A percentile compares a stretch with the other conserved stretches of the same genome.
phyloP scores from a whole-genome alignment of 2,888 invertebrate species.

The Campaea margaritaria region DNA sequence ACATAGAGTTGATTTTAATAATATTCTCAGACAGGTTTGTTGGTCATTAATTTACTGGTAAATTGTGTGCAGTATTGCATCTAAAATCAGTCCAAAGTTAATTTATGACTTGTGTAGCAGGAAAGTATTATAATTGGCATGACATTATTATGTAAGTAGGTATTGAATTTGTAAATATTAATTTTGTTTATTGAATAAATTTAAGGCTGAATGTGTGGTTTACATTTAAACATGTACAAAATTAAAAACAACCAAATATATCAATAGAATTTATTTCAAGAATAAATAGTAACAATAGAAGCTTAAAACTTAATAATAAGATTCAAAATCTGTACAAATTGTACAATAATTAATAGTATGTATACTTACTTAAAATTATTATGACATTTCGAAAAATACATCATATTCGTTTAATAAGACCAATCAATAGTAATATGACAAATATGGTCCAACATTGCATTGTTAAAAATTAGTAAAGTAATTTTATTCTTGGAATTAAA shows the following conservation, averaged over 20 bases:
- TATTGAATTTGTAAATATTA: not conserved
- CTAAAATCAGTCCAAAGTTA: no score
- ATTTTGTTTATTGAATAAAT: no score
- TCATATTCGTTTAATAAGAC: constrained; percentile 9
- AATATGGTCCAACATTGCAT: constrained; percentile 1
- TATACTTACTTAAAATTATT: constrained; percentile 38
- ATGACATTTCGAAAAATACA: constrained; percentile 37
- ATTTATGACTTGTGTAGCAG: no score
- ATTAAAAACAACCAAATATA: constrained; percentile 29
- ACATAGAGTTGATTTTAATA: no score
- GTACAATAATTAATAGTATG: constrained; percentile 67
- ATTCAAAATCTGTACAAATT: constrained; percentile 80
- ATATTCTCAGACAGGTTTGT: no score
- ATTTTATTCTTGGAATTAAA: not conserved
- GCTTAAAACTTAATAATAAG: constrained; percentile 68
- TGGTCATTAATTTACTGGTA: no score
- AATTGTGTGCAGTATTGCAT: no score
- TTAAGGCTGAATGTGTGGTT: constrained; percentile 1
- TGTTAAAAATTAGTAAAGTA: constrained; percentile 8
- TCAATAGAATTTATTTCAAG: constrained; percentile 47
- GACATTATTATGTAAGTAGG: not conserved
- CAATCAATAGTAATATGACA: not conserved
- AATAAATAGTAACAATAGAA: constrained; percentile 74
- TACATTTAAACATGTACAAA: constrained; percentile 4
- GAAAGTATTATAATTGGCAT: not conserved